phyloP scores from a whole-genome alignment of 2,113 vertebrate genomes.

The Pachypanchax playfairii region DNA sequence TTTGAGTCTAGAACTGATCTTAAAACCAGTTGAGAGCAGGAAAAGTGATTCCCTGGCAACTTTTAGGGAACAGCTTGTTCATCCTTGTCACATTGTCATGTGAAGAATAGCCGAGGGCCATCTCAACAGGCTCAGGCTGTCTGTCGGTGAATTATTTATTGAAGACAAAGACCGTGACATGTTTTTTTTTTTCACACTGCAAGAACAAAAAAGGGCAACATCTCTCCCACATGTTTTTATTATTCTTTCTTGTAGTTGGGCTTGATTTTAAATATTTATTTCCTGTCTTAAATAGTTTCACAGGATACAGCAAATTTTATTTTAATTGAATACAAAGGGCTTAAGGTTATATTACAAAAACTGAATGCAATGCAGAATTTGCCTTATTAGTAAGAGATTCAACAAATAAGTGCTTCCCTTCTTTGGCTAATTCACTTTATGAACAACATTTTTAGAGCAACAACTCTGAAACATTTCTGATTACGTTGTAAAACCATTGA shows the following conservation, averaged over 20 bases:
- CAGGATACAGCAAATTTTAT: not conserved
- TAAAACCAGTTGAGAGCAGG: slow-evolving; percentile 29
- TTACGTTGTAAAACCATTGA: not conserved
- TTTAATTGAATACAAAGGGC: slow-evolving; percentile 8
- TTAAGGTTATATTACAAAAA: not conserved
- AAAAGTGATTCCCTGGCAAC: slow-evolving; percentile 55
- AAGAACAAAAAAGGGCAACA: slow-evolving; percentile 30
- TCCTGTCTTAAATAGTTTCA: slow-evolving; percentile 30
- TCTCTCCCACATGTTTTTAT: slow-evolving; percentile 45
- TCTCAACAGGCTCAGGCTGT: slow-evolving; percentile 54
- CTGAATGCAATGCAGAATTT: not conserved
- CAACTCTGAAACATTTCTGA: not conserved
- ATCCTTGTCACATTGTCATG: slow-evolving; percentile 64
- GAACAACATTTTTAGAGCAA: not conserved
- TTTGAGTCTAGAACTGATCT: slow-evolving; percentile 20
- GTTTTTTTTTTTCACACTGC: slow-evolving; percentile 29
- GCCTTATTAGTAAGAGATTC: not conserved
- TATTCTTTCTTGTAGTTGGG: slow-evolving; percentile 13
- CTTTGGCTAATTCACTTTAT: not conserved
- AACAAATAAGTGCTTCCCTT: slow-evolving; percentile 11
- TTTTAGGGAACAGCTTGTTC: slow-evolving; percentile 65
- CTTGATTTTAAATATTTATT: slow-evolving; percentile 35
- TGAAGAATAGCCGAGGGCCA: slow-evolving; percentile 62
- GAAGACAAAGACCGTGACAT: slow-evolving; percentile 51
- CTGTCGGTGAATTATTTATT: slow-evolving; percentile 74